Base-by-base conservation (phyloP, 2,113 vertebrate species). In the Megaceryle torquata region DNA sequence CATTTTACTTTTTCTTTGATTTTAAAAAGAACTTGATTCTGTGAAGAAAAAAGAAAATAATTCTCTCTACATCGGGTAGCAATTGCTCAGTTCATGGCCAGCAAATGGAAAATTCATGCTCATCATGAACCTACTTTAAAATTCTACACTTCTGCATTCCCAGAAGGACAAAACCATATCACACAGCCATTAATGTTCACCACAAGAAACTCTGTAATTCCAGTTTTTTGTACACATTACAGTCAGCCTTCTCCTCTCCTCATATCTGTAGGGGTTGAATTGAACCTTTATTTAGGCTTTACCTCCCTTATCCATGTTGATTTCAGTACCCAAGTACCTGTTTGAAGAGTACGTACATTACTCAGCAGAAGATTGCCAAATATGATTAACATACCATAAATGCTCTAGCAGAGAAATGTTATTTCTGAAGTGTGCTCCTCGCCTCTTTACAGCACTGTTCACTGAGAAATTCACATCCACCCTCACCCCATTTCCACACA, bases 11-110 rank as follows among this genome's bases (percentile, higher is more conserved):
- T 51, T 10, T 4, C 6, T 6, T 68, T 48, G 44, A 31, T 79
- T 79, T 80, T 51, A 46, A 53, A 74, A 94, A 86, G 0, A 43
- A 74, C 18, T 17, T 35, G 5, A 15, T 28, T 72, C 35, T 80
- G 21, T 41, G 25, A 91, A 83, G 50, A 85, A 93, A 96, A 69
- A 31, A 53, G 9, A 90, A 92, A 86, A 61, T n/a, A 93, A 48
- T 65, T 67, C 9, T 54, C 19, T 8, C 24, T 71, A 10, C 28
- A 16, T 59, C 25, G 28, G 22, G 9, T 4, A 31, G 19, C 1
- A 4, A 60, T 83, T 50, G 25, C 4, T 81, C 77, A 74, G 12
- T 11, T 2, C 29, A 72, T 57, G 31, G 12, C 6, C 31, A 74
- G 46, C 87, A 87, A 78, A 31, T 59, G 24, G 57, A 79, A 87